Conservation (phyloP, 2,113 vertebrate species). For the Carassius auratus region DNA sequence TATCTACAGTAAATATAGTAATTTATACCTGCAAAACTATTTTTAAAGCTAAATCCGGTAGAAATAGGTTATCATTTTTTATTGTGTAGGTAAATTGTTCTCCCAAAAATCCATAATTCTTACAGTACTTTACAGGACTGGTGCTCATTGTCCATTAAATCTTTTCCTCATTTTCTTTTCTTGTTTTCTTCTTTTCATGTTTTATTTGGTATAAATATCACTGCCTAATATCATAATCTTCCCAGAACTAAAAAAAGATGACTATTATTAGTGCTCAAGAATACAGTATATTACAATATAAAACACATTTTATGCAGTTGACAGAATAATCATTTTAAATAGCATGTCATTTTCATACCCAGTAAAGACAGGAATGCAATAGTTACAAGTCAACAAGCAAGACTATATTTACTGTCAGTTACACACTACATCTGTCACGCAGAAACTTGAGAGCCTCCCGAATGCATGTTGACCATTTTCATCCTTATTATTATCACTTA, state of each 20-base stretch:
- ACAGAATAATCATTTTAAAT: neutral
- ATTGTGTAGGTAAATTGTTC: too few relatives aligned
- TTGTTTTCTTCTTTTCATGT: too few relatives aligned
- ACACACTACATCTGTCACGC: neutral
- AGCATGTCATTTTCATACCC: neutral
- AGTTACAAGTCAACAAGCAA: neutral
- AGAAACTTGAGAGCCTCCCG: neutral
- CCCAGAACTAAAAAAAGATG: neutral
- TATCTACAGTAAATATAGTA: too few relatives aligned
- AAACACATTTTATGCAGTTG: neutral
- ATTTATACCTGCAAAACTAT: too few relatives aligned
- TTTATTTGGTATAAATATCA: too few relatives aligned
- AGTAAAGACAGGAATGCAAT: neutral
- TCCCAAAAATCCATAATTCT: too few relatives aligned
- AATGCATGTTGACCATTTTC: neutral
- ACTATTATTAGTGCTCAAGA: neutral
- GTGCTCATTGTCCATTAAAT: too few relatives aligned
- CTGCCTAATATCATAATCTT: neutral
- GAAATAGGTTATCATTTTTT: too few relatives aligned
- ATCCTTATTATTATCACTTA: conserved; percentile 2
- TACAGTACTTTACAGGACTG: too few relatives aligned
- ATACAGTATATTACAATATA: neutral
- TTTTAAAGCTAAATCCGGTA: too few relatives aligned
- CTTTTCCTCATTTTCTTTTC: too few relatives aligned
- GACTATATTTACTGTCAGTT: neutral